Evolutionary conservation across 2,113 vertebrate genomes (phyloP).

Genomic region (Cervus canadensis): DNA sequence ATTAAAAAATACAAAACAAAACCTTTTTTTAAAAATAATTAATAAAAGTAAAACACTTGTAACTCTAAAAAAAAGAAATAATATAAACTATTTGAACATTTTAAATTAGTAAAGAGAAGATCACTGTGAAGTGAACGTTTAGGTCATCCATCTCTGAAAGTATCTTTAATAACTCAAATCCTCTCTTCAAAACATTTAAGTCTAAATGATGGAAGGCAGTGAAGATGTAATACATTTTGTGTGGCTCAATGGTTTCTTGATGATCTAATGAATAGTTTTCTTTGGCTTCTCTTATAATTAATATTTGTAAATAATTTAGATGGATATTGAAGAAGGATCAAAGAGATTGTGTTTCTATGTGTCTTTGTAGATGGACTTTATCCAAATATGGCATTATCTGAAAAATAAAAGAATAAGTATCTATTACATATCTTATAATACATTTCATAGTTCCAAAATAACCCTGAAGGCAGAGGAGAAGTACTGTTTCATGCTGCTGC

Average conservation of each 20-base stretch:
- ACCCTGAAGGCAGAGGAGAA: not conserved
- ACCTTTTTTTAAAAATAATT: not conserved
- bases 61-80: not conserved
- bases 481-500: not conserved
- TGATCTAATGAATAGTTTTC: not conserved
- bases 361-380: conserved; percentile 28
- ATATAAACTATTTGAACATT: not conserved
- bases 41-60: not conserved
- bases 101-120: not conserved
- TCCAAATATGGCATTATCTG: conserved; percentile 70
- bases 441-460: not conserved
- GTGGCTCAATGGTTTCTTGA: conserved; percentile 14
- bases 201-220: not conserved
- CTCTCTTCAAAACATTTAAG: not conserved
- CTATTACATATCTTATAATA: not conserved
- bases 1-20: not conserved
- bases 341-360: not conserved
- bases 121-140: not conserved
- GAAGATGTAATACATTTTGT: not conserved
- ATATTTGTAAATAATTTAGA: conserved; percentile 28
- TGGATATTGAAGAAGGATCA: conserved; percentile 2
- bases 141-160: not conserved
- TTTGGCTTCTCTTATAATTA: conserved; percentile 3
- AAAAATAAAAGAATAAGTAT: conserved; percentile 49
- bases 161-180: not conserved